phyloP scores from a whole-genome alignment of 1,140 invertebrate species.

The Ladona fulva region DNA sequence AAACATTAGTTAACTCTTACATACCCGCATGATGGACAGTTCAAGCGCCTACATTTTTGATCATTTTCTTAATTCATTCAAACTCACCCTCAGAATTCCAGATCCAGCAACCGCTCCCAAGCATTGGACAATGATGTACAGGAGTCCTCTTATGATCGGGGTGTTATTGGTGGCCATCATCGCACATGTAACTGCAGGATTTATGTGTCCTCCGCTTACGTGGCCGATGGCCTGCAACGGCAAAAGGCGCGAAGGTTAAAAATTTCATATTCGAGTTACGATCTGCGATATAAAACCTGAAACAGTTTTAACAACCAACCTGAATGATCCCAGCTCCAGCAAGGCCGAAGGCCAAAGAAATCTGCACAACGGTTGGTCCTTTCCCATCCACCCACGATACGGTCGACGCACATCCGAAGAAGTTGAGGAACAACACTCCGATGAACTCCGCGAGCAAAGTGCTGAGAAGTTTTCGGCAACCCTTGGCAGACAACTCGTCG shows the following conservation, averaged over 20 bases:
- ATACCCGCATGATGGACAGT: too few relatives aligned
- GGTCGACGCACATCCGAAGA: constrained; percentile 69
- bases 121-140: constrained; percentile 78
- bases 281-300: neutral
- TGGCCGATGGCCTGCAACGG: constrained; percentile 64
- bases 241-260: neutral
- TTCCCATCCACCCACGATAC: constrained; percentile 34
- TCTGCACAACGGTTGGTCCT: constrained; percentile 53
- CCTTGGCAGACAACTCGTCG: constrained; percentile 52
- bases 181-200: constrained; percentile 79
- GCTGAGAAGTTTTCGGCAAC: constrained; percentile 43
- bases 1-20: too few relatives aligned
- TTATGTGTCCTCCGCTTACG: constrained; percentile 83
- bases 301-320: constrained; percentile 33
- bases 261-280: too few relatives aligned
- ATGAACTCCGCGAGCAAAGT: constrained; percentile 74
- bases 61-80: neutral
- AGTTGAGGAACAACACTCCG: constrained; percentile 71
- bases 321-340: constrained; percentile 70
- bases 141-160: constrained; percentile 56
- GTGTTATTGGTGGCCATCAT: constrained; percentile 58
- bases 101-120: constrained; percentile 77
- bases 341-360: constrained; percentile 78
- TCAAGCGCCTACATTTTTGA: too few relatives aligned
- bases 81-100: constrained; percentile 47